These are phyloP conservation scores for Cataglyphis cursor DNA, from an alignment of 2,888 invertebrate species.

Conservation along the genomic window DNA sequence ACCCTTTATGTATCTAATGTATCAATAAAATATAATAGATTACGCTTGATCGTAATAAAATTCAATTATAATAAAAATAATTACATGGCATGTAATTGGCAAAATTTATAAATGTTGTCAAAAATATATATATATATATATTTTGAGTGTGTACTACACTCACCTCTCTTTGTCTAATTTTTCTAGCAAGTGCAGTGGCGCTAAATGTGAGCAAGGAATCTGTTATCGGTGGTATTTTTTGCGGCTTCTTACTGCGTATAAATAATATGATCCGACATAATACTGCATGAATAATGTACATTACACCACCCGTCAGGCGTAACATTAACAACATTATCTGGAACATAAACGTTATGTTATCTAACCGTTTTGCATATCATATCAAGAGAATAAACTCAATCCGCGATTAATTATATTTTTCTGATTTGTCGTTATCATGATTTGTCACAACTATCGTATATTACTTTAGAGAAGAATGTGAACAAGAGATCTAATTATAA, in stretches of 20 bases:
- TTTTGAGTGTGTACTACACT: slow-evolving; percentile 14
- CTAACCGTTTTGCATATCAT: neutral
- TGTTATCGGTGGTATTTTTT: slow-evolving; percentile 73
- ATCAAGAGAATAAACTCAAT: neutral
- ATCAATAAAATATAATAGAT: neutral
- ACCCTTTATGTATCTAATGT: neutral
- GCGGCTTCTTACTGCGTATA: slow-evolving; percentile 48
- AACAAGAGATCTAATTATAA: too few species aligned
- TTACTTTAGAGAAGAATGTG: neutral
- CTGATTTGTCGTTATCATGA: neutral
- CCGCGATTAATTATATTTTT: neutral
- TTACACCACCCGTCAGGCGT: rapidly evolving
- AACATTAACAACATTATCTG: neutral
- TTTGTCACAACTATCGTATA: neutral
- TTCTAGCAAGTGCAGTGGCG: slow-evolving; percentile 79
- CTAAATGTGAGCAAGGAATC: slow-evolving; percentile 79
- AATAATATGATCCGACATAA: slow-evolving; percentile 55
- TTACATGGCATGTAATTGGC: neutral
- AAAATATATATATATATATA: neutral
- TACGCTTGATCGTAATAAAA: neutral
- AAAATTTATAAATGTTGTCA: neutral
- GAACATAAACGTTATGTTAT: neutral
- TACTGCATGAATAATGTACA: neutral
- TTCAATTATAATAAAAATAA: neutral
- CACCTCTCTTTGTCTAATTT: slow-evolving; percentile 82